Conservation (phyloP, 2,888 invertebrate species). For the Uloborus plumipes region DNA sequence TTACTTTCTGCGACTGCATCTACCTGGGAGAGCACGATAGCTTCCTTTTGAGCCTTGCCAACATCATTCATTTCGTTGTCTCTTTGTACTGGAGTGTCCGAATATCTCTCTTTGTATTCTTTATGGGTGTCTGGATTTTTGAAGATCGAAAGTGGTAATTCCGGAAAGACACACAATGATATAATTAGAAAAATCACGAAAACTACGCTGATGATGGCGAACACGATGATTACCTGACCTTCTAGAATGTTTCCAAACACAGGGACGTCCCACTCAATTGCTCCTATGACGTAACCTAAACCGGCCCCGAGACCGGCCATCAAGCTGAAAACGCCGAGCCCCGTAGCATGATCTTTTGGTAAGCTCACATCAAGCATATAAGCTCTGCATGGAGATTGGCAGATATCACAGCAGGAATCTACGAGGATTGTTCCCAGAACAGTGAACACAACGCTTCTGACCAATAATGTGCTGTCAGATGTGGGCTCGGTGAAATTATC, state of each 20-base stretch:
- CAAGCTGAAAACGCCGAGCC: slow-evolving; percentile 93
- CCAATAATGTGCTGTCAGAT: slow-evolving; percentile 71
- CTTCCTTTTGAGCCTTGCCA: slow-evolving; percentile 74
- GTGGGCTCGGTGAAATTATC: neutral
- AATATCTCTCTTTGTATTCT: slow-evolving; percentile 58
- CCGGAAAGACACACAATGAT: slow-evolving; percentile 90
- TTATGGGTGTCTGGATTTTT: slow-evolving; percentile 31
- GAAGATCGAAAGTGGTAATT: slow-evolving; percentile 79
- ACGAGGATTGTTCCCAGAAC: slow-evolving; percentile 91
- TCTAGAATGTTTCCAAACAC: slow-evolving; percentile 83
- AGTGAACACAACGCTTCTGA: slow-evolving; percentile 92
- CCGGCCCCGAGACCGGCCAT: slow-evolving; percentile 97
- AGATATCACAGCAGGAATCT: slow-evolving; percentile 96
- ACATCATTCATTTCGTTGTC: slow-evolving; percentile 87
- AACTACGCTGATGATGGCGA: slow-evolving; percentile 88
- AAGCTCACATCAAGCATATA: slow-evolving; percentile 92
- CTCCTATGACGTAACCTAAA: slow-evolving; percentile 91
- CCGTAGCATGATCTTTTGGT: slow-evolving; percentile 92
- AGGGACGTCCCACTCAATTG: slow-evolving; percentile 93
- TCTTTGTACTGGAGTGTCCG: slow-evolving; percentile 81
- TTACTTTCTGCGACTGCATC: too few relatives aligned
- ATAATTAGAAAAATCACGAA: slow-evolving; percentile 86
- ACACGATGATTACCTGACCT: slow-evolving; percentile 92
- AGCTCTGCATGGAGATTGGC: slow-evolving; percentile 93
- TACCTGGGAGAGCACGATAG: too few relatives aligned